Conservation (phyloP, 2,888 invertebrate genomes). For the Yponomeuta sedellus region DNA sequence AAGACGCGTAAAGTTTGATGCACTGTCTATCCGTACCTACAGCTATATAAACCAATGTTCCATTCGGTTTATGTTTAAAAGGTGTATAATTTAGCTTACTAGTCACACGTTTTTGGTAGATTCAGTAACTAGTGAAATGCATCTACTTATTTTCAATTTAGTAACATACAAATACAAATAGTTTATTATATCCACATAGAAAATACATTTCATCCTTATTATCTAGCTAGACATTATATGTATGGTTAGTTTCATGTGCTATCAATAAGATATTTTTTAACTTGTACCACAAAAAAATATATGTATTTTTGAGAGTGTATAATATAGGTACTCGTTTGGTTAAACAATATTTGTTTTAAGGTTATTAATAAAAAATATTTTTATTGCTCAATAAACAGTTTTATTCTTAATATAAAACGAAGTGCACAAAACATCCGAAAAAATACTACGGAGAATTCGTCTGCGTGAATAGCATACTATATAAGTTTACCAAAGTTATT, state of each 20-base stretch:
- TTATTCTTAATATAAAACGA: slow-evolving; percentile 6
- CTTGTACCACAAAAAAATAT: background rate
- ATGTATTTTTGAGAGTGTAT: background rate
- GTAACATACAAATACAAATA: background rate
- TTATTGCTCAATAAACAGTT: slow-evolving; percentile 32
- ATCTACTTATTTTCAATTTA: background rate
- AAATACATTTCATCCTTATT: too few relatives aligned
- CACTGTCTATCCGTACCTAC: too few relatives aligned
- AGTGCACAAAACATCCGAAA: background rate
- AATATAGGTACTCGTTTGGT: background rate
- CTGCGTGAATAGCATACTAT: too few relatives aligned
- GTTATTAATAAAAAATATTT: slow-evolving; percentile 34
- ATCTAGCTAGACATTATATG: too few relatives aligned
- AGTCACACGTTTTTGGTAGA: background rate
- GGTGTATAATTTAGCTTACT: background rate
- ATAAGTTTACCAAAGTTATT: too few relatives aligned
- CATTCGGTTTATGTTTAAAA: background rate
- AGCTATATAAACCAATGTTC: background rate
- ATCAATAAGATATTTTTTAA: background rate
- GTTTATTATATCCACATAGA: too few relatives aligned
- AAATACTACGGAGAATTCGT: background rate
- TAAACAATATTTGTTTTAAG: slow-evolving; percentile 24
- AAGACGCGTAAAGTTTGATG: too few relatives aligned
- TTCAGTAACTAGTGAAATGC: background rate
- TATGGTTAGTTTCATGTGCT: background rate